Percentiles rank a stretch among this genome's conserved stretches.
These are phyloP conservation scores for Philaenus spumarius DNA, from an alignment of 1,140 invertebrate genomes.

Conservation along the genomic window DNA sequence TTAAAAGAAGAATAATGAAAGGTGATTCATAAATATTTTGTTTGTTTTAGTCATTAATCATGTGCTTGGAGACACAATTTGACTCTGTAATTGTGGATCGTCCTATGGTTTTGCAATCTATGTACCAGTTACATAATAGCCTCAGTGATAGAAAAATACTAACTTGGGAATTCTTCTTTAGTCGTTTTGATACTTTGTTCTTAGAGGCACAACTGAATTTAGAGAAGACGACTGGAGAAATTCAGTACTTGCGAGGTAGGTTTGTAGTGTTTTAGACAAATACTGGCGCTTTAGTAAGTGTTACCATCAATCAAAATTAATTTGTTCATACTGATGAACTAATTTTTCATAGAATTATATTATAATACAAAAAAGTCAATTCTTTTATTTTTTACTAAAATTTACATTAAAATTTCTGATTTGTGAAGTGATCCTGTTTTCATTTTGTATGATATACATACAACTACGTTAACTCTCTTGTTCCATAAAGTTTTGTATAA, in stretches of 20 bases:
- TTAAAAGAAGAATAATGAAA: too few species aligned
- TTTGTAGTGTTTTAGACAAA: conserved; percentile 3
- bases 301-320: neutral
- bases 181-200: conserved; percentile 92
- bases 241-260: conserved; percentile 72
- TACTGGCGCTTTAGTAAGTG: neutral
- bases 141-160: conserved; percentile 85
- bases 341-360: too few species aligned
- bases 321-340: too few species aligned
- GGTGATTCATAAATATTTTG: conserved; percentile 20
- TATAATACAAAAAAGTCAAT: too few species aligned
- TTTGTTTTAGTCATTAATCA: conserved; percentile 62
- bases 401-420: too few species aligned
- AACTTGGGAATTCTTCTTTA: conserved; percentile 97
- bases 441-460: too few species aligned
- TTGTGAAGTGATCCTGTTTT: too few species aligned
- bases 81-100: conserved; percentile 92
- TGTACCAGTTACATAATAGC: conserved; percentile 92
- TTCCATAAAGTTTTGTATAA: too few species aligned
- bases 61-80: conserved; percentile 88
- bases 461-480: too few species aligned
- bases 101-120: conserved; percentile 92
- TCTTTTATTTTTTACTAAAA: too few species aligned
- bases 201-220: conserved; percentile 90
- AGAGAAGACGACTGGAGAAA: conserved; percentile 68